Conservation (phyloP, 1,140 invertebrate species). For the Aphelenchoides avenae region DNA sequence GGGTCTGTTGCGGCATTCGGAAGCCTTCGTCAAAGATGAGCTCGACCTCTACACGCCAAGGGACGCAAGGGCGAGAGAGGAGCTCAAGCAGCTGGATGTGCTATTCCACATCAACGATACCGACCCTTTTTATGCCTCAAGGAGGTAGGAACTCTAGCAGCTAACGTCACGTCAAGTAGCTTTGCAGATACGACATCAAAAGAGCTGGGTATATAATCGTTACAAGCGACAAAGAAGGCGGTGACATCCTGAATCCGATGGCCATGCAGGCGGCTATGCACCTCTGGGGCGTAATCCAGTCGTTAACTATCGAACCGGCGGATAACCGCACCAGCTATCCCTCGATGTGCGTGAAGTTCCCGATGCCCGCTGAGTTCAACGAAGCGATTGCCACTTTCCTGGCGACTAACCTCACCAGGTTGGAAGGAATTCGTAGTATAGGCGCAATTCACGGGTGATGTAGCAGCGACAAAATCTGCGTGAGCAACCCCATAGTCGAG, state of each 20-base stretch:
- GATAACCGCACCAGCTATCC: conserved; percentile 45
- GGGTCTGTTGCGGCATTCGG: conserved; percentile 39
- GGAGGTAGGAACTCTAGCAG: conserved; percentile 37
- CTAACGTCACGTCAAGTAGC: background rate
- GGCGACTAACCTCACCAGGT: conserved; percentile 28
- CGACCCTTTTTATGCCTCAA: conserved; percentile 56
- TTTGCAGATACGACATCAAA: conserved; percentile 52
- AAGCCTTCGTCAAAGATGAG: conserved; percentile 54
- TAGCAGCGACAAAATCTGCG: conserved; percentile 44
- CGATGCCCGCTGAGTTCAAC: conserved; percentile 50
- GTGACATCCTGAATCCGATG: conserved; percentile 48
- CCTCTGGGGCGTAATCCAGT: conserved; percentile 51
- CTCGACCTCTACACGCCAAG: conserved; percentile 57
- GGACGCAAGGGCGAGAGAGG: conserved; percentile 44
- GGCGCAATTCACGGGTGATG: conserved; percentile 25
- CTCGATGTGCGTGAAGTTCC: conserved; percentile 58
- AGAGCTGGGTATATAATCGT: conserved; percentile 55
- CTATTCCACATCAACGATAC: conserved; percentile 57
- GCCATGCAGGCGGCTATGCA: conserved; percentile 54
- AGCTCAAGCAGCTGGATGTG: conserved; percentile 47
- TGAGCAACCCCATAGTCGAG: conserved; percentile 54
- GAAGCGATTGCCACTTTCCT: conserved; percentile 31
- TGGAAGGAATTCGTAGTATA: conserved; percentile 1
- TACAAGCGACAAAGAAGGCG: conserved; percentile 44
- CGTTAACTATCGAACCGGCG: conserved; percentile 44